Evolutionary conservation across 2,797 vertebrate genomes (phyloP), one percentile per base, ranked within the genome.

Genomic region (Leucoraja ocellata): DNA sequence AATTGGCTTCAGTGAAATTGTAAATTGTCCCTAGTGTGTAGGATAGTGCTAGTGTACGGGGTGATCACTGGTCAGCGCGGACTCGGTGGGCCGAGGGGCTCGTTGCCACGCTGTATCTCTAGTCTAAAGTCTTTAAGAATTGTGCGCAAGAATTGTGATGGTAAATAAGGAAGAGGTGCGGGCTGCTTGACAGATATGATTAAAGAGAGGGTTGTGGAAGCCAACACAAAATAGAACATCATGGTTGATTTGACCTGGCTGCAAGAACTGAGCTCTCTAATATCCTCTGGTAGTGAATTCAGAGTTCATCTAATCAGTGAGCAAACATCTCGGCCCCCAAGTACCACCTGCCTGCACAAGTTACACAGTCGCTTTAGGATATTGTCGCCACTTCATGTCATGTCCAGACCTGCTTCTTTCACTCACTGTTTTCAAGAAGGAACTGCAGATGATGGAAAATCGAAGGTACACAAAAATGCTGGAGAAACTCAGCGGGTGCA

Each of bases 291-390:
- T 88, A n/a, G n/a, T 68, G 61, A 32, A 68, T 68, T 88, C 61
- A 65, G 61, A 88, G 84, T 88, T 88, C 84, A 88, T 88, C 68
- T 88, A 88, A 88, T 88, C 84, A 88, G 61, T 88, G 68, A 86
- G 36, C 84, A 88, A 88, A 63, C 84, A 88, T 88, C n/a, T 32
- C 36, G 61, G 61, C 32, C 61, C 84, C 61, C 8, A 6, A 86
- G 83, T 58, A 65, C 58, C 36, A 63, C n/a, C 14, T 65, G 84
- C 65, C 28, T 86, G 84, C 84, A 88, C 84, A 88, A 36, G 18
- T 1, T n/a, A 86, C 14, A 68, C 16, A 32, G 84, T 63, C 28
- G 36, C 84, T 86, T 86, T 7, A 88, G 28, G n/a, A 68, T 68
- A 88, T 88, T 88, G 84, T 88, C 84, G 36, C 84, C 36, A 88